These are phyloP conservation scores for Petrolisthes manimaculis DNA, from an alignment of 2,888 invertebrate genomes.

Conservation along the genomic window DNA sequence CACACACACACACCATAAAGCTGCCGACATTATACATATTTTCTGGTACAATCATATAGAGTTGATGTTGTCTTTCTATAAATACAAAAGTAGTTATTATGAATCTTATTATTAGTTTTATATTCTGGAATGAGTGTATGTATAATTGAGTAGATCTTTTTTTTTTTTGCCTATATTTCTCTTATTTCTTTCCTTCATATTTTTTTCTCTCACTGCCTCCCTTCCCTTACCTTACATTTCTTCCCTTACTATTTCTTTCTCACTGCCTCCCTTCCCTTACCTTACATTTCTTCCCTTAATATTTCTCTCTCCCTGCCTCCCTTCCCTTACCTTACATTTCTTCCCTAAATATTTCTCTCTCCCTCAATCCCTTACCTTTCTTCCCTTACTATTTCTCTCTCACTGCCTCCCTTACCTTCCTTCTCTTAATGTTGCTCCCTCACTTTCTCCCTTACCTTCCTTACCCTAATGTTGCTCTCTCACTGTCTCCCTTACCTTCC, in stretches of 20 bases:
- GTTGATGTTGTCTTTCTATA: too few relatives aligned
- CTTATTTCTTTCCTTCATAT: neutral
- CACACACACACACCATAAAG: too few relatives aligned
- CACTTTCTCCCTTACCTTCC: neutral
- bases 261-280: neutral
- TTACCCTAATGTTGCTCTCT: neutral
- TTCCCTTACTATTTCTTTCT: neutral
- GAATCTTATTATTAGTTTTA: slow-evolving; percentile 6
- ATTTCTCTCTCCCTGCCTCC: neutral
- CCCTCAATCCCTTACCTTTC: neutral
- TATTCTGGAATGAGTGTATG: neutral
- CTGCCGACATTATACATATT: too few relatives aligned
- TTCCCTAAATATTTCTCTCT: neutral
- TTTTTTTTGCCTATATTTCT: neutral
- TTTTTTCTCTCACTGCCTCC: slow-evolving; percentile 4
- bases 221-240: neutral
- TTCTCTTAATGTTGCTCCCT: neutral
- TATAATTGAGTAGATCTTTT: neutral
- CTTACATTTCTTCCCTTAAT: neutral
- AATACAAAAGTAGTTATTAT: slow-evolving; percentile 26
- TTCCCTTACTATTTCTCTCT: neutral
- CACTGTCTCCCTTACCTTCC: neutral
- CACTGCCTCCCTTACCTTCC: neutral
- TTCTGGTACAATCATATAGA: too few relatives aligned
- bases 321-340: neutral